phyloP scores from a whole-genome alignment of 1,140 invertebrate species.

The Bilobella aurantiaca region DNA sequence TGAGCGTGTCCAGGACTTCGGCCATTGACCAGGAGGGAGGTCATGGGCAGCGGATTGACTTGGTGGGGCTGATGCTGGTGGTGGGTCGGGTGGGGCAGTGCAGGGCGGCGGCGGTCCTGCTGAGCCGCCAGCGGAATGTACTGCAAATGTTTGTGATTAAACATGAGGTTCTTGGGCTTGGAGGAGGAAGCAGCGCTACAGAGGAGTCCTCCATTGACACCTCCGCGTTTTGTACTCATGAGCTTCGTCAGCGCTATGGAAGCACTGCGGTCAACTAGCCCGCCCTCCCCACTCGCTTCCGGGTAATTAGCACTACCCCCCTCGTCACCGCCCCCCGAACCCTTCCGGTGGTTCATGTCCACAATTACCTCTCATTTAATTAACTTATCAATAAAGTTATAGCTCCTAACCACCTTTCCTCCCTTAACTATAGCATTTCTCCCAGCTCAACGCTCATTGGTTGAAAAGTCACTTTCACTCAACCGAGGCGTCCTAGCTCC shows the following conservation, averaged over 20 bases:
- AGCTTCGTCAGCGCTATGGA: background rate
- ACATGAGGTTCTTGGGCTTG: background rate
- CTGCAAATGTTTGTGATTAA: constrained; percentile 7
- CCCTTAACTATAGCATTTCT: too few species aligned
- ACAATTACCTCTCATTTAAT: background rate
- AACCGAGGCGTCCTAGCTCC: too few species aligned
- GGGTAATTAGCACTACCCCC: too few species aligned
- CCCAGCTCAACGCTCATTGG: too few species aligned
- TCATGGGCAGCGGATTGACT: background rate
- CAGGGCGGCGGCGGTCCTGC: background rate
- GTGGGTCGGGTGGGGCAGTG: background rate
- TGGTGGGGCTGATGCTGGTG: background rate
- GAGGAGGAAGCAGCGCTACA: background rate
- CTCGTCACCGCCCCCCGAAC: background rate
- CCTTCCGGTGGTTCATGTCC: background rate
- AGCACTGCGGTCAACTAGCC: background rate
- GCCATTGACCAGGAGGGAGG: too few species aligned
- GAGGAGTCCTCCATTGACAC: background rate
- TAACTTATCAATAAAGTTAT: too few species aligned
- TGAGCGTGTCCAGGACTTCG: too few species aligned
- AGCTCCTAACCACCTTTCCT: too few species aligned
- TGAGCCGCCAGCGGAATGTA: background rate
- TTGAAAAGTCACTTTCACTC: too few species aligned
- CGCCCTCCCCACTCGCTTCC: too few species aligned
- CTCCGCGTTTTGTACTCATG: background rate